Evolutionary conservation across 2,888 invertebrate species (phyloP), one percentile per base, ranked within the genome.

Genomic region (Caenorhabditis drosophilae): DNA sequence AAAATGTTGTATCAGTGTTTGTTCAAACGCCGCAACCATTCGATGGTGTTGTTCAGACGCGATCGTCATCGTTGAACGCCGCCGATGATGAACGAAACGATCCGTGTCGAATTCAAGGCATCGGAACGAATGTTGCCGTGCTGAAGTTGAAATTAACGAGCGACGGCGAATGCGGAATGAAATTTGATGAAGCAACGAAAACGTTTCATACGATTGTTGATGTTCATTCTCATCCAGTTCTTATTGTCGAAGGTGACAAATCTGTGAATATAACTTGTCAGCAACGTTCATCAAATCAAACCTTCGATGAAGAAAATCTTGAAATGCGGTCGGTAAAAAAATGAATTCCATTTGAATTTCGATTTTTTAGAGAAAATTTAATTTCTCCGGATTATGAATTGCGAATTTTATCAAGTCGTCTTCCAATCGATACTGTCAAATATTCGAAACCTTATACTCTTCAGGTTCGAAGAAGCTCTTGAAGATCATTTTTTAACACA

Each of bases 211-310:
- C 66, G 6, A 48, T 56, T 20, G 56, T 71, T 22, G 66, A 68
- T 48, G 57, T 71, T 41, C 68, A 67, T 22, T 66, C 66, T 1
- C 71, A 71, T 59, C 71, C 71, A 9, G 59, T 71, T 47, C 45
- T 71, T 9, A 71, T 71, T 54, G 62, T 71, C 27, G 62, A 71
- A 46, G 59, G 59, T 40, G 71, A 71, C 51, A 61, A 66, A 59
- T 46, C 51, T 18, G 44, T 71, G 34, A 66, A 71, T 26, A 52
- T 71, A 25, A 68, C 64, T 15, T 71, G 71, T 47, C 16, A 58
- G 18, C n/a, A n/a, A n/a, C n/a, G n/a, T n/a, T n/a, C n/a, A n/a
- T n/a, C n/a, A n/a, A n/a, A n/a, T n/a, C n/a, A n/a, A n/a, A n/a
- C n/a, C n/a, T n/a, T n/a, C n/a, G 54, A 53, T 31, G 45, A 31